Conservation (phyloP, 2,888 invertebrate genomes). For the Caenorhabditis sp. region DNA sequence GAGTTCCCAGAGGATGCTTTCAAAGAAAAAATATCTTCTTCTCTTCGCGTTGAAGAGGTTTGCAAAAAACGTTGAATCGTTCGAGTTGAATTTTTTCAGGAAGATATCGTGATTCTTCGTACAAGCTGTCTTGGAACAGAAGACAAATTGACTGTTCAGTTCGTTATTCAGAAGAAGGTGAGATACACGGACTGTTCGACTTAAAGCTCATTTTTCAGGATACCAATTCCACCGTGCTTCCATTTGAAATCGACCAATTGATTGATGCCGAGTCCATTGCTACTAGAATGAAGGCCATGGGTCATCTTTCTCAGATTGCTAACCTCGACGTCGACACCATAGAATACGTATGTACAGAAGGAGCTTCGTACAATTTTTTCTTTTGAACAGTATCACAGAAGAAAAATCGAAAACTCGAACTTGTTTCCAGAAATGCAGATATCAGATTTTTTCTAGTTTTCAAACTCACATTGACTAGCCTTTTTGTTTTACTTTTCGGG, state of each 20-base stretch:
- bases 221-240: slow-evolving; percentile 57
- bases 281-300: slow-evolving; percentile 70
- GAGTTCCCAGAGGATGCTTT: slow-evolving; percentile 64
- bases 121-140: slow-evolving; percentile 66
- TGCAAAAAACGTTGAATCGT: background rate
- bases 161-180: slow-evolving; percentile 69
- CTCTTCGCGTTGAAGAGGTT: slow-evolving; percentile 64
- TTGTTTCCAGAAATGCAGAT: too few species aligned
- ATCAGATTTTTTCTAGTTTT: too few species aligned
- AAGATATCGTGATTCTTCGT: slow-evolving; percentile 70
- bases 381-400: too few species aligned
- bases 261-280: slow-evolving; percentile 63
- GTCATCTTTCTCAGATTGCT: slow-evolving; percentile 66
- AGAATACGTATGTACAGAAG: slow-evolving; percentile 59
- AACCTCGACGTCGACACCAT: slow-evolving; percentile 70
- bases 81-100: slow-evolving; percentile 54
- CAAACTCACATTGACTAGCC: too few species aligned
- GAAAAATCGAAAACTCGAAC: too few species aligned
- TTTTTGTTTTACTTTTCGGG: too few species aligned
- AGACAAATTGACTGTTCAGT: slow-evolving; percentile 70
- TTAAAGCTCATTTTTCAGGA: slow-evolving; percentile 43
- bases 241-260: slow-evolving; percentile 63
- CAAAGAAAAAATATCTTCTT: slow-evolving; percentile 57
- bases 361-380: too few species aligned
- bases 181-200: too few species aligned